Percentiles rank a stretch among this genome's conserved stretches.
Evolutionary conservation across 2,113 vertebrate genomes (phyloP).

Genomic region (Gallinago undulata): DNA sequence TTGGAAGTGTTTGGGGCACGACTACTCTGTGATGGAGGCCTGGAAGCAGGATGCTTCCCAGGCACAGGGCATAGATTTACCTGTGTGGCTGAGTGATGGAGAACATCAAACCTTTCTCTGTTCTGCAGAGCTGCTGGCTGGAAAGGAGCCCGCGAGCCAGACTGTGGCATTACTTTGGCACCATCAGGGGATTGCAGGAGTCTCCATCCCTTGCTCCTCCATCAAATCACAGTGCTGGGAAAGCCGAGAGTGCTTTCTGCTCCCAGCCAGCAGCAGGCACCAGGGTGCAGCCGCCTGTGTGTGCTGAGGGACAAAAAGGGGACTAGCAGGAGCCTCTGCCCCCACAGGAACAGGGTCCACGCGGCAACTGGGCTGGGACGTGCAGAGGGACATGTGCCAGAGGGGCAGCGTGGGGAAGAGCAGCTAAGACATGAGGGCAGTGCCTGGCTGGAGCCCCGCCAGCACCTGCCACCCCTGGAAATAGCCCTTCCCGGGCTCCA

Average conservation of each 20-base stretch:
- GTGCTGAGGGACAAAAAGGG: not conserved
- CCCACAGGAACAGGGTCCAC: not conserved
- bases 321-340: not conserved
- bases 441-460: not conserved
- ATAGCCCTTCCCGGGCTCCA: not conserved
- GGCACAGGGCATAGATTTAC: not conserved
- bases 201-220: not conserved
- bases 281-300: not conserved
- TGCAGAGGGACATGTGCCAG: constrained; percentile 14
- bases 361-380: not conserved
- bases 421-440: not conserved
- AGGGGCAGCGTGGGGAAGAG: not conserved
- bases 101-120: not conserved
- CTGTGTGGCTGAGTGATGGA: accelerated
- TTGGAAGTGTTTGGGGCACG: not conserved
- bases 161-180: not conserved
- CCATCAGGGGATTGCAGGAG: not conserved
- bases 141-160: not conserved
- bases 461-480: constrained; percentile 60
- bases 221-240: accelerated
- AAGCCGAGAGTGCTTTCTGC: not conserved
- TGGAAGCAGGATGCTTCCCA: not conserved
- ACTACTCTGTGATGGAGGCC: not conserved
- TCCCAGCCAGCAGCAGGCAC: not conserved
- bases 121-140: not conserved